Evolutionary conservation across 2,888 invertebrate genomes (phyloP).

Genomic region (Dicranocentrus wangi): DNA sequence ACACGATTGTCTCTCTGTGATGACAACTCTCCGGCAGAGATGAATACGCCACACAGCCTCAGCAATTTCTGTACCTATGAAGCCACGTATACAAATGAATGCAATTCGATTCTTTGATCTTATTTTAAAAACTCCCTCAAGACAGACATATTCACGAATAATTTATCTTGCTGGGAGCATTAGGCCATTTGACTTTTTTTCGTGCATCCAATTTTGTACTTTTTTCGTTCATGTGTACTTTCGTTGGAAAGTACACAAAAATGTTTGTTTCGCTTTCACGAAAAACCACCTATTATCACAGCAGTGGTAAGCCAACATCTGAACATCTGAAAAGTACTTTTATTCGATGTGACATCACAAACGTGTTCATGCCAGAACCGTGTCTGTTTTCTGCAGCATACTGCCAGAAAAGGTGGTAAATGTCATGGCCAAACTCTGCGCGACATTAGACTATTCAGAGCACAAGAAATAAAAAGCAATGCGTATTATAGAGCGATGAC

Average conservation of each 20-base stretch:
- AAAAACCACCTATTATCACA: neutral
- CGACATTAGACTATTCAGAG: slow-evolving; percentile 44
- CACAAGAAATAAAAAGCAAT: slow-evolving; percentile 20
- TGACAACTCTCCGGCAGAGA: too few species aligned
- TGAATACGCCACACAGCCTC: too few species aligned
- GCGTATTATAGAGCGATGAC: slow-evolving; percentile 2
- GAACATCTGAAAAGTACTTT: neutral
- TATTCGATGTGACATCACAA: neutral
- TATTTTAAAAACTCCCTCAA: slow-evolving; percentile 52
- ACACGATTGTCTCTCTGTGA: slow-evolving; percentile 11
- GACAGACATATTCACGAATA: slow-evolving; percentile 36
- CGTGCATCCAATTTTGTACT: neutral
- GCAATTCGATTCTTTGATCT: slow-evolving; percentile 18
- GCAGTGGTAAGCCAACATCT: slow-evolving; percentile 15
- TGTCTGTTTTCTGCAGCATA: neutral
- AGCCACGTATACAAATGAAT: slow-evolving; percentile 12
- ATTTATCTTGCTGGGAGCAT: slow-evolving; percentile 34
- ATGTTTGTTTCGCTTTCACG: slow-evolving; percentile 3
- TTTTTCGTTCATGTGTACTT: neutral
- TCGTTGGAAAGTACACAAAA: neutral
- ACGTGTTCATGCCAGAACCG: neutral
- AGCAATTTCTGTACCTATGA: neutral
- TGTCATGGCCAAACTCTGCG: slow-evolving; percentile 51
- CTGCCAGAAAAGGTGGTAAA: slow-evolving; percentile 49
- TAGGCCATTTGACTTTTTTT: slow-evolving; percentile 1